phyloP scores from a whole-genome alignment of 2,888 invertebrate species.

The Branchellion lobata region DNA sequence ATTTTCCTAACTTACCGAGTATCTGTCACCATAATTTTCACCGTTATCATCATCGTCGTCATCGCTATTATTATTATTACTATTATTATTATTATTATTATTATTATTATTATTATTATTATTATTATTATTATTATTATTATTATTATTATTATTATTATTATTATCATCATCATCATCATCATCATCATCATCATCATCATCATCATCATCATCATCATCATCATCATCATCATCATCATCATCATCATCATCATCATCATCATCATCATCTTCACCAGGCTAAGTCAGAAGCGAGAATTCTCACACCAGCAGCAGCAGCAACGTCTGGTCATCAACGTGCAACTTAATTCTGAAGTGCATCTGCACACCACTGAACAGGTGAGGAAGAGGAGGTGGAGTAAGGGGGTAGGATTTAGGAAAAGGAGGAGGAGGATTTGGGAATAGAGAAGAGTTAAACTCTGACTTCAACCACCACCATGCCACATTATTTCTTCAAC shows the following conservation, averaged over 20 bases:
- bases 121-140: not conserved
- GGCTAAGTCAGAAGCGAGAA: constrained; percentile 32
- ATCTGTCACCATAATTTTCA: no score
- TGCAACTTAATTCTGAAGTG: constrained; percentile 69
- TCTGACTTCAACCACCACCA: no score
- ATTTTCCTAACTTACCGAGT: no score
- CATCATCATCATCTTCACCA: constrained; percentile 36
- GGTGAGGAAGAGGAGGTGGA: no score
- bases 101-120: not conserved
- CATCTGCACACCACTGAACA: constrained; percentile 82
- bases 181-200: constrained; percentile 17
- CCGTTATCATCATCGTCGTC: no score
- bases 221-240: constrained; percentile 27
- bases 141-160: not conserved
- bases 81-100: no score
- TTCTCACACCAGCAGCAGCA: constrained; percentile 21
- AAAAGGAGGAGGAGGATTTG: no score
- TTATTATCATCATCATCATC: constrained; percentile 22
- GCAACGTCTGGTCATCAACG: constrained; percentile 55
- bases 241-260: constrained; percentile 5
- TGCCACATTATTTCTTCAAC: no score
- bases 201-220: constrained; percentile 34
- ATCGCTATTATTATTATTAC: no score
- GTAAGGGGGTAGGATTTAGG: no score
- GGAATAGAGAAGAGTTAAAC: no score